These are phyloP conservation scores for Leptinotarsa peninsularis DNA, from an alignment of 2,888 invertebrate species.

Conservation along the genomic window DNA sequence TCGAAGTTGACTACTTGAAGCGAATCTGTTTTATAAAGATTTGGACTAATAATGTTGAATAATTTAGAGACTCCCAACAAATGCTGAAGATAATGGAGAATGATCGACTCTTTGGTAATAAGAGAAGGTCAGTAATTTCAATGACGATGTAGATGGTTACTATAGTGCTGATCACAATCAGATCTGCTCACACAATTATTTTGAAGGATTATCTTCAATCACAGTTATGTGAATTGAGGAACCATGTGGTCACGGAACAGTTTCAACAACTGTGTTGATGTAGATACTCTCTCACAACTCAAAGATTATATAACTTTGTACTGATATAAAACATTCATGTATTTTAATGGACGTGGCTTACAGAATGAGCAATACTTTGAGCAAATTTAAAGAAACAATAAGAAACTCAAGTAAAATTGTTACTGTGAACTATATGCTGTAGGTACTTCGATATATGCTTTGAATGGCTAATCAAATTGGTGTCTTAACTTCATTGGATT, in stretches of 20 bases:
- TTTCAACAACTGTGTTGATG: constrained; percentile 81
- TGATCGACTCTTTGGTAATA: constrained; percentile 61
- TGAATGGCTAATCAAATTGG: too few relatives aligned
- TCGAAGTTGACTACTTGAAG: constrained; percentile 68
- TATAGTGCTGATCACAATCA: constrained; percentile 81
- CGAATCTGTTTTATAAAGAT: constrained; percentile 76
- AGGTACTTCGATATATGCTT: too few relatives aligned
- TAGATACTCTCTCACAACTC: constrained; percentile 73
- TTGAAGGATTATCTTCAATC: constrained; percentile 78
- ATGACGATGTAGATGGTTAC: constrained; percentile 69
- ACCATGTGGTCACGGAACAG: constrained; percentile 79
- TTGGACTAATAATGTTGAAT: constrained; percentile 79
- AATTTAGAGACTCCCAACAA: constrained; percentile 81
- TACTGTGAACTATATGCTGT: too few relatives aligned
- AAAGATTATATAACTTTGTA: constrained; percentile 69
- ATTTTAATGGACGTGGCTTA: constrained; percentile 1
- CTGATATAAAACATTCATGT: constrained; percentile 4
- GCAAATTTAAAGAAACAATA: too few relatives aligned
- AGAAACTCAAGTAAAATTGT: too few relatives aligned
- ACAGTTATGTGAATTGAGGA: constrained; percentile 78
- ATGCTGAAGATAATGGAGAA: constrained; percentile 74
- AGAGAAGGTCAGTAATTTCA: constrained; percentile 63
- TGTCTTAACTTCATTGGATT: too few relatives aligned
- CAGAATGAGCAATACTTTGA: too few relatives aligned
- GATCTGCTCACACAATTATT: constrained; percentile 82